Conservation (phyloP, 2,888 invertebrate genomes). For the Petrolisthes cinctipes region DNA sequence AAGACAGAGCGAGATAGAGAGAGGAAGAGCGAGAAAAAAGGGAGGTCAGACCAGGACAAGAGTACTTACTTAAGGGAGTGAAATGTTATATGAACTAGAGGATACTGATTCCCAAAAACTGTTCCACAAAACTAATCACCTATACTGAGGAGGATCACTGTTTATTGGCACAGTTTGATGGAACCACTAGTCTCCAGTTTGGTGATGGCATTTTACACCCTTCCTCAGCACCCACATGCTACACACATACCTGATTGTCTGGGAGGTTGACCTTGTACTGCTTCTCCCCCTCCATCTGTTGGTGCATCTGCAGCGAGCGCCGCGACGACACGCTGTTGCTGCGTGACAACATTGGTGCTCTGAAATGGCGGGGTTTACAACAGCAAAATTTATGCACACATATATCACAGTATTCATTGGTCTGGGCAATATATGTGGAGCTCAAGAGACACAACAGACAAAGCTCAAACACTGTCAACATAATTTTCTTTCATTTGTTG, state of each 20-base stretch:
- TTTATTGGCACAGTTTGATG: too few species aligned
- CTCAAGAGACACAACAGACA: too few species aligned
- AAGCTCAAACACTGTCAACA: too few species aligned
- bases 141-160: too few species aligned
- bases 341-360: slow-evolving; percentile 89
- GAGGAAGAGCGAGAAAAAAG: not conserved
- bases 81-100: too few species aligned
- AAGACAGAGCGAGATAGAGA: not conserved
- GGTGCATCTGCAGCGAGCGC: slow-evolving; percentile 61
- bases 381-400: not conserved
- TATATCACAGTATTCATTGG: not conserved
- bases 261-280: slow-evolving; percentile 91
- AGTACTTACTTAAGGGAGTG: not conserved
- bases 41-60: not conserved
- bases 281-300: slow-evolving; percentile 85
- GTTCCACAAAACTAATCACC: too few species aligned
- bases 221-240: not conserved
- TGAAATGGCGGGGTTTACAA: slow-evolving; percentile 18
- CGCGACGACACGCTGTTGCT: slow-evolving; percentile 72
- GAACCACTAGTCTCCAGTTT: too few species aligned
- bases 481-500: too few species aligned
- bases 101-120: too few species aligned
- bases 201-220: too few species aligned
- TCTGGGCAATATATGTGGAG: too few species aligned
- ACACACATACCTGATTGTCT: slow-evolving; percentile 76